Base-by-base conservation (phyloP, 2,797 vertebrate genomes). In the Molossus alvarezi region DNA sequence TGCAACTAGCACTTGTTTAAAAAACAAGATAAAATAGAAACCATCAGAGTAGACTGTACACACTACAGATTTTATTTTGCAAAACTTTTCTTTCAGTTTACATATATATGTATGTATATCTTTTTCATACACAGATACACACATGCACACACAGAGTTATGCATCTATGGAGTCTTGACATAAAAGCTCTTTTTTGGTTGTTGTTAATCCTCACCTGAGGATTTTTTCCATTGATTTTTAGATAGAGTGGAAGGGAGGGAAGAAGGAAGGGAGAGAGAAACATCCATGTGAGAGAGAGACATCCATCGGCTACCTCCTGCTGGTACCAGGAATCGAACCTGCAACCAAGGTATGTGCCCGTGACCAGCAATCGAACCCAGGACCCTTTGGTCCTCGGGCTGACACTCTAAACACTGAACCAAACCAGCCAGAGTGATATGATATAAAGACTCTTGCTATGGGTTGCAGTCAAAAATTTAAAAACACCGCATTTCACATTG, bases 1-100 rank as follows among this genome's bases (percentile, higher is more conserved):
- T 94, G n/a, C 37, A 91, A 90, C 2, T 51, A 67, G 23, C 48
- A 82, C 29, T 81, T 96, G n/a, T 69, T 69, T 48, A 84, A 81
- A 73, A 88, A 64, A 93, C 4, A 60, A n/a, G 53, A 67, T 29
- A 58, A 94, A 94, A 90, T 1, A 92, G 55, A 94, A 92, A 94
- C 25, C 27, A 85, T 73, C 67, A 90, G 57, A 96, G 71, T 73
- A 94, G 27, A 75, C 27, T 21, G 17, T 62, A 73, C 12, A 80
- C 10, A 64, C 53, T 88, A 77, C 11, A 85, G 77, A 89, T 53
- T 90, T 90, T 89, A 5, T 88, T 94, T 91, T 80, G 29, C 45
- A 3, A 75, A 89, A 33, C 6, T 79, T 92, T 88, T 91, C 80
- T 86, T 92, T 88, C 45, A 57, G 60, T 51, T 72, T 27, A 48